Percentiles rank a stretch among this genome's conserved stretches.
These are phyloP conservation scores for Penaeus chinensis DNA, from an alignment of 1,140 invertebrate genomes.

Conservation along the genomic window DNA sequence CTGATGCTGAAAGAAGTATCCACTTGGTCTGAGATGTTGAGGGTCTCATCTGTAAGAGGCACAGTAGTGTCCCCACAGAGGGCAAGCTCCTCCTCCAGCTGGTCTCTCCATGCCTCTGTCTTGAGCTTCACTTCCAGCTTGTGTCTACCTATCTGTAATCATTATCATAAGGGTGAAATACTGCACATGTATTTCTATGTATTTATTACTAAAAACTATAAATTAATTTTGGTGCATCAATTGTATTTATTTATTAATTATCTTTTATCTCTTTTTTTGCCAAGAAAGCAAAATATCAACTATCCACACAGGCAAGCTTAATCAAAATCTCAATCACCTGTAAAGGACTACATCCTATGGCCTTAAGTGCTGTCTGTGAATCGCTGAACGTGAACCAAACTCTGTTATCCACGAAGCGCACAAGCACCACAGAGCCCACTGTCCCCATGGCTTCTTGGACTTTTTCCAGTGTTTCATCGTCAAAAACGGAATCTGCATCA, in stretches of 20 bases:
- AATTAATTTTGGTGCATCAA: constrained; percentile 3
- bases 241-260: constrained; percentile 25
- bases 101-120: constrained; percentile 84
- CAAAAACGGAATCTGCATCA: constrained; percentile 70
- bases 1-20: constrained; percentile 21
- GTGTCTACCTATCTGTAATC: constrained; percentile 75
- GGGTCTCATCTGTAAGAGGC: constrained; percentile 72
- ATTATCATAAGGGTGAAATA: background rate
- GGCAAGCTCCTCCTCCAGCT: constrained; percentile 83
- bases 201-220: background rate
- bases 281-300: background rate
- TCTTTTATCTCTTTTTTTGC: constrained; percentile 36
- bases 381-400: constrained; percentile 92
- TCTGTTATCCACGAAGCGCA: constrained; percentile 87
- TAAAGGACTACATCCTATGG: constrained; percentile 73
- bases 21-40: constrained; percentile 43
- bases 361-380: constrained; percentile 84
- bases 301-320: constrained; percentile 33
- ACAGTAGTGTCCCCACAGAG: constrained; percentile 86
- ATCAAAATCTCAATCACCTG: constrained; percentile 63
- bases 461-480: constrained; percentile 79
- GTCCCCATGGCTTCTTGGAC: constrained; percentile 80
- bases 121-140: constrained; percentile 81
- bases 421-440: constrained; percentile 88
- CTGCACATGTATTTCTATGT: background rate